These are phyloP conservation scores for Vimba vimba DNA, from an alignment of 2,113 vertebrate genomes.

Conservation along the genomic window DNA sequence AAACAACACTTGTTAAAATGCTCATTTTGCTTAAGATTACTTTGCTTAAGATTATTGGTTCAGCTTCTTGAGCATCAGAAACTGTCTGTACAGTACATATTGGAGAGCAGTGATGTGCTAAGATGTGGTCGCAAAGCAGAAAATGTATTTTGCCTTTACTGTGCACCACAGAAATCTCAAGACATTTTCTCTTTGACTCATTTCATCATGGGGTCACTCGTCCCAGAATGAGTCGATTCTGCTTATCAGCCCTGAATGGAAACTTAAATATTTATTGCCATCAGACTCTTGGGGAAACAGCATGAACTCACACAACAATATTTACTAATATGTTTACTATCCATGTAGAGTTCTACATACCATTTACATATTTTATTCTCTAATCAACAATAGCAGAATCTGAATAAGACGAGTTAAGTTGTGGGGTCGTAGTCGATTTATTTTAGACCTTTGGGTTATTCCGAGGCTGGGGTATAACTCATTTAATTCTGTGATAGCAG, in stretches of 20 bases:
- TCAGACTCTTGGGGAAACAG: conserved; percentile 5
- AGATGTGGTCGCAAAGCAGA: conserved; percentile 4
- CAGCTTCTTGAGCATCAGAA: background rate
- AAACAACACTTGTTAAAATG: background rate
- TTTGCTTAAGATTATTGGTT: background rate
- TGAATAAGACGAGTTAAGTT: background rate
- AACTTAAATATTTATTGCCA: conserved; percentile 33
- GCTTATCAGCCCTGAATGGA: conserved; percentile 13
- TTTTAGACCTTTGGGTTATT: background rate
- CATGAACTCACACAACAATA: conserved; percentile 1
- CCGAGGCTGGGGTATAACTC: background rate
- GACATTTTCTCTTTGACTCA: conserved; percentile 36
- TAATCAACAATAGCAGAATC: background rate
- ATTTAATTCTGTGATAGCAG: background rate
- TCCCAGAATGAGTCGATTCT: conserved; percentile 25
- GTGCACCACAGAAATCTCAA: conserved; percentile 3
- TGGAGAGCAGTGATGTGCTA: conserved; percentile 24
- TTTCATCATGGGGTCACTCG: conserved; percentile 20
- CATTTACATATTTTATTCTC: background rate
- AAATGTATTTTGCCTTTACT: conserved; percentile 28
- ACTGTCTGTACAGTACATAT: background rate
- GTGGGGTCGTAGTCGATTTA: no score
- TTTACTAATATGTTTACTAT: background rate
- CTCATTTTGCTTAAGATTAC: background rate
- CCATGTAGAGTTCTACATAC: background rate